phyloP scores from a whole-genome alignment of 2,888 invertebrate genomes.

The Pandemis heparana region DNA sequence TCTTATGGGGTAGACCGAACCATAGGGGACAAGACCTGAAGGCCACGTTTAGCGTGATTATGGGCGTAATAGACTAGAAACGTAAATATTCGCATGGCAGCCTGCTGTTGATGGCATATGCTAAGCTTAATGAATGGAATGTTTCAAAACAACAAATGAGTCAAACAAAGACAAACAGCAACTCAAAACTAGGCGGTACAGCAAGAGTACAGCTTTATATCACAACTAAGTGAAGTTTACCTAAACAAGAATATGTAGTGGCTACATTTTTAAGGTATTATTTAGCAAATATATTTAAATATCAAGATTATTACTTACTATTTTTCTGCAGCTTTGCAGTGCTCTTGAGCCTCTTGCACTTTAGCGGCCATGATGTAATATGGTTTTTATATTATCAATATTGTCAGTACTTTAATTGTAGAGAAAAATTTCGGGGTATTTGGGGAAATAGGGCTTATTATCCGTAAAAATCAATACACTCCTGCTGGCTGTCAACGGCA shows the following conservation, averaged over 20 bases:
- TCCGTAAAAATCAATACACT: conserved; percentile 37
- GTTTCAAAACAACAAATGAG: no score
- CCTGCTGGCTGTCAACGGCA: conserved; percentile 2
- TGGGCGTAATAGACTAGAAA: no score
- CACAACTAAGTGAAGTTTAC: no score
- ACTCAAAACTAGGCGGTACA: no score
- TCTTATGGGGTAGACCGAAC: no score
- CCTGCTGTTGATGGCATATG: no score
- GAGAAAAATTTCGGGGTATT: conserved; percentile 5
- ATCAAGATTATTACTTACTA: conserved; percentile 83
- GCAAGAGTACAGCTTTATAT: no score
- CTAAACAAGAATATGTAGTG: background rate
- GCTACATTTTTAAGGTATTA: background rate
- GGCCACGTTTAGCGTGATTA: no score
- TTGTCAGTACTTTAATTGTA: conserved; percentile 6
- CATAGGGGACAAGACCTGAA: no score
- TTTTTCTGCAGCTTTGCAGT: conserved; percentile 93
- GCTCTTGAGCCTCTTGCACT: conserved; percentile 91
- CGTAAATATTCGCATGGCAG: no score
- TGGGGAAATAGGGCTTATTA: conserved; percentile 2
- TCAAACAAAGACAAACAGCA: no score
- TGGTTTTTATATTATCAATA: background rate
- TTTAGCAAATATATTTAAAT: background rate
- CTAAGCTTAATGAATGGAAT: no score
- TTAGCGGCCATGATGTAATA: conserved; percentile 73